Evolutionary conservation across 30 jellyfish, hydroid and myxozoan species (phyloP).

Genomic region (Morbakka virulenta): DNA sequence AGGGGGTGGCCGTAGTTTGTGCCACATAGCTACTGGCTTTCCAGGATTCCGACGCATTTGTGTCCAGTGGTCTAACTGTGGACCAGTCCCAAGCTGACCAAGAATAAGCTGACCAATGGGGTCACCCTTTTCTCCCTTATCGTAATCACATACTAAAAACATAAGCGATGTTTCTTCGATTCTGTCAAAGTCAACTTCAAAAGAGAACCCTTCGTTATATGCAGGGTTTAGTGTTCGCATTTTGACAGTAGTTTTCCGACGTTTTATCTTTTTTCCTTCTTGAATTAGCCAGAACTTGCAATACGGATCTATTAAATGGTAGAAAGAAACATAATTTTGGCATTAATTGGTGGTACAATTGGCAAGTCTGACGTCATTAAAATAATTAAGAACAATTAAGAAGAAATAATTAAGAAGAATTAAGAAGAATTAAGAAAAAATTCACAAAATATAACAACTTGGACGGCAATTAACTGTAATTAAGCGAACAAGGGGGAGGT

Average conservation of each 20-base stretch:
- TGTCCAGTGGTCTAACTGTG: constrained; percentile 82
- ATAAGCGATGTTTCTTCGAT: constrained; percentile 83
- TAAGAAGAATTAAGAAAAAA: neutral
- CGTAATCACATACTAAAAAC: constrained; percentile 88
- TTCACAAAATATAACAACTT: too few relatives aligned
- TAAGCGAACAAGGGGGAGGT: too few relatives aligned
- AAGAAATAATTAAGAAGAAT: too few relatives aligned
- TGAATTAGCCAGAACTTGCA: constrained; percentile 85
- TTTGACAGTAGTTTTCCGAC: constrained; percentile 89
- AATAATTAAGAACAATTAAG: too few relatives aligned
- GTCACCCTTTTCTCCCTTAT: constrained; percentile 97
- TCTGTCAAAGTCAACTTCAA: constrained; percentile 82
- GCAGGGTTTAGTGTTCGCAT: constrained; percentile 92
- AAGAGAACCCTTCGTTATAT: constrained; percentile 75
- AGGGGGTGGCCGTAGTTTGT: constrained; percentile 76
- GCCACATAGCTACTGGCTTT: constrained; percentile 90
- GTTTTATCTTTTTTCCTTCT: constrained; percentile 90
- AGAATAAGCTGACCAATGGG: constrained; percentile 90
- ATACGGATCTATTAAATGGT: constrained; percentile 94
- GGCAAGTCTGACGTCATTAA: neutral
- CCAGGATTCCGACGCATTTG: constrained; percentile 88
- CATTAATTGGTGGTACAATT: neutral
- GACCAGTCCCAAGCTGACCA: constrained; percentile 87
- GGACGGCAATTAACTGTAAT: too few relatives aligned
- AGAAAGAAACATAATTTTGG: too few relatives aligned